A percentile compares a stretch with the other conserved stretches of the same genome.
These are phyloP conservation scores for Halcyon chelicuti DNA, from an alignment of 2,797 vertebrate genomes.

Conservation along the genomic window DNA sequence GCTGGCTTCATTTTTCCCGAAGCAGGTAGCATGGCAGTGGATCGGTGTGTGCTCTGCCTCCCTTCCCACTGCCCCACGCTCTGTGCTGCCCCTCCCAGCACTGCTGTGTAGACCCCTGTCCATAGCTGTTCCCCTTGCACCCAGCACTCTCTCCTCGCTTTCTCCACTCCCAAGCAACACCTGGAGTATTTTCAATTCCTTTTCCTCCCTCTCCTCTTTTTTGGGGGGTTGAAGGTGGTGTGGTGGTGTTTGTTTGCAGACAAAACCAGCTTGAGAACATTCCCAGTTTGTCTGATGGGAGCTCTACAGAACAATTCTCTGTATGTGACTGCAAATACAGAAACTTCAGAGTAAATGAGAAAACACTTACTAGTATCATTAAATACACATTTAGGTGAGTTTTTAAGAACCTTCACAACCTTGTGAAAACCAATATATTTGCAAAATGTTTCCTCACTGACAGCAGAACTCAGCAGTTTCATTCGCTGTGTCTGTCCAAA, in stretches of 20 bases:
- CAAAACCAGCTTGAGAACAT: not conserved
- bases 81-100: not conserved
- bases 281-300: not conserved
- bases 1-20: not conserved
- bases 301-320: not conserved
- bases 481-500: not conserved
- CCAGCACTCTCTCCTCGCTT: not conserved
- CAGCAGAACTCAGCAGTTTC: slow-evolving; percentile 49
- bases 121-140: not conserved
- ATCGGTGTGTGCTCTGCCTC: not conserved
- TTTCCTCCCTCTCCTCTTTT: rapidly evolving
- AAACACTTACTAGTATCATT: slow-evolving; percentile 26
- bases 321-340: slow-evolving; percentile 28
- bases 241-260: not conserved
- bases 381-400: slow-evolving; percentile 39
- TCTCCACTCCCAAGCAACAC: not conserved
- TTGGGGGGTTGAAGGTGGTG: not conserved
- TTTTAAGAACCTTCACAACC: slow-evolving; percentile 34
- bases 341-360: slow-evolving; percentile 37
- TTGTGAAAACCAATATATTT: slow-evolving; percentile 40
- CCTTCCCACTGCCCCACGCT: not conserved
- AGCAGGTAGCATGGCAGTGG: not conserved
- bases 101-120: not conserved
- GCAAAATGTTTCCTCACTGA: slow-evolving; percentile 26
- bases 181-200: not conserved